These are phyloP conservation scores for Electrophaes corylata DNA, from an alignment of 2,888 invertebrate genomes.

Conservation along the genomic window DNA sequence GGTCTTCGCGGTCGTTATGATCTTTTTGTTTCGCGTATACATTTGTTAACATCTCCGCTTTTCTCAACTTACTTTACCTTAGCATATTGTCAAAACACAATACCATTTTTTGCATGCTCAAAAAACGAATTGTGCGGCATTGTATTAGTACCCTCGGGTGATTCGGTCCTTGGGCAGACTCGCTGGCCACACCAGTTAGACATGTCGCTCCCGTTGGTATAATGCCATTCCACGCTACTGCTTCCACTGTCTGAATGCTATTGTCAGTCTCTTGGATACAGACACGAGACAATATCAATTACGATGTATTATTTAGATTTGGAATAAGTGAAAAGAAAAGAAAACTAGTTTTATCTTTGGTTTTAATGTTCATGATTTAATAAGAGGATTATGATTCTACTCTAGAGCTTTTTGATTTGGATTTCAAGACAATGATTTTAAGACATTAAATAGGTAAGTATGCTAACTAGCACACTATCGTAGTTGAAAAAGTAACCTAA, in stretches of 20 bases:
- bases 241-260: constrained; percentile 43
- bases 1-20: not conserved
- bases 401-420: not conserved
- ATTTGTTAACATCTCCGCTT: not conserved
- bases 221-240: constrained; percentile 55
- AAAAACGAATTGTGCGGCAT: constrained; percentile 24
- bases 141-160: constrained; percentile 35
- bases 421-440: too few species aligned
- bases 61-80: not conserved
- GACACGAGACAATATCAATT: constrained; percentile 30
- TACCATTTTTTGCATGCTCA: constrained; percentile 8
- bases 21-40: not conserved
- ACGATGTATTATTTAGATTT: constrained; percentile 30
- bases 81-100: constrained; percentile 7
- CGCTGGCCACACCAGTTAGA: constrained; percentile 49
- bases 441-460: too few species aligned
- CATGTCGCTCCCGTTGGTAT: constrained; percentile 37
- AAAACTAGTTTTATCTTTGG: too few species aligned
- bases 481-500: too few species aligned
- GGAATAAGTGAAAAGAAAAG: not conserved
- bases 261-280: constrained; percentile 42
- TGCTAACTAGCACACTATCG: too few species aligned
- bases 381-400: too few species aligned
- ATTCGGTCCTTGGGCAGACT: constrained; percentile 46
- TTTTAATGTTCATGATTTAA: too few species aligned